Evolutionary conservation across 2,113 vertebrate genomes (phyloP).

Genomic region (Austrofundulus limnaeus): DNA sequence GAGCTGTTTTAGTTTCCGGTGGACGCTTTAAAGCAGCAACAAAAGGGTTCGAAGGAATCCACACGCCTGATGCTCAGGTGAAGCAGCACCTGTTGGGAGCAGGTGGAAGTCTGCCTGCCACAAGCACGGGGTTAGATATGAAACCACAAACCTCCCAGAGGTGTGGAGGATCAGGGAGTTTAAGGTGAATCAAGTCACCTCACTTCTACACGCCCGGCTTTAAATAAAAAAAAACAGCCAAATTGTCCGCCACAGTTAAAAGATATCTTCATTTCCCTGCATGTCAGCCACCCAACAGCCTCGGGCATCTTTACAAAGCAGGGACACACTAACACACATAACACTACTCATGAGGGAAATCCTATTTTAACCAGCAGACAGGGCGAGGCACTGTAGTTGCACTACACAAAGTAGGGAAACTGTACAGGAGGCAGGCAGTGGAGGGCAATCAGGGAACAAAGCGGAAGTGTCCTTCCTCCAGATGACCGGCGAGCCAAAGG

Average conservation of each 20-base stretch:
- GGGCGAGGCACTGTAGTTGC: constrained; percentile 72
- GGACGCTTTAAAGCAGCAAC: not conserved
- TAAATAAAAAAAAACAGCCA: too few relatives aligned
- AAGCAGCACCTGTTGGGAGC: constrained; percentile 49
- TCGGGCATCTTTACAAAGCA: constrained; percentile 5
- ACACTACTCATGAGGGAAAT: constrained; percentile 64
- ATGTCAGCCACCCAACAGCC: constrained; percentile 9
- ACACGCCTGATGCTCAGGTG: not conserved
- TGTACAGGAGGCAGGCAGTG: constrained; percentile 42
- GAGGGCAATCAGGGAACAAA: constrained; percentile 60
- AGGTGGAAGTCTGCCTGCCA: constrained; percentile 49
- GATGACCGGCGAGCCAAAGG: constrained; percentile 60
- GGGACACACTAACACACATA: constrained; percentile 60
- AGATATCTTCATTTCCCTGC: not conserved
- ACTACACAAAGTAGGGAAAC: constrained; percentile 71
- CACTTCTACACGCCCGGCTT: too few relatives aligned
- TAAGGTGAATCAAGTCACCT: constrained; percentile 3
- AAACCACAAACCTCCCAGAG: constrained; percentile 30
- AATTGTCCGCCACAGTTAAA: not conserved
- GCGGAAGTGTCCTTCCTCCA: constrained; percentile 71
- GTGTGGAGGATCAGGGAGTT: constrained; percentile 32
- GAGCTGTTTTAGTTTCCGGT: not conserved
- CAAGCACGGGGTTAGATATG: constrained; percentile 32
- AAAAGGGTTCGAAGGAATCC: constrained; percentile 7
- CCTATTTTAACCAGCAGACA: constrained; percentile 71